A percentile compares a stretch with the other conserved stretches of the same genome.
phyloP scores from a whole-genome alignment of 2,113 vertebrate genomes.

The Mesocricetus auratus region DNA sequence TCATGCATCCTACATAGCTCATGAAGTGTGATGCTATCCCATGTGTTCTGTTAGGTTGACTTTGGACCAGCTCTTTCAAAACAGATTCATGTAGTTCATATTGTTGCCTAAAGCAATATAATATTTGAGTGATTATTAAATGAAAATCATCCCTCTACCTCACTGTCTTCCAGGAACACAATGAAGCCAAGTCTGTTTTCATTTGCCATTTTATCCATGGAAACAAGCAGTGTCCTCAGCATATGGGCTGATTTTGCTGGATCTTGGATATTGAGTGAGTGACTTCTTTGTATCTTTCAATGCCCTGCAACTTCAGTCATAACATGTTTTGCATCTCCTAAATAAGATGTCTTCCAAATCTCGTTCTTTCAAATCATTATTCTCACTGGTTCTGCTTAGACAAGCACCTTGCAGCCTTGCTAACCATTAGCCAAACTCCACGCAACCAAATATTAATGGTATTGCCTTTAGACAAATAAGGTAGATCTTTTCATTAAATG shows the following conservation, averaged over 20 bases:
- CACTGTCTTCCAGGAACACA: background rate
- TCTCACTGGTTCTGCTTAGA: background rate
- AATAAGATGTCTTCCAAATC: background rate
- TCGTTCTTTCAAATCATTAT: background rate
- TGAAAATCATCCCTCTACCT: background rate
- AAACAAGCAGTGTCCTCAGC: background rate
- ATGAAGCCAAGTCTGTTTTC: background rate
- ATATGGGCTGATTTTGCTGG: background rate
- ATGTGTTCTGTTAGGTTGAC: background rate
- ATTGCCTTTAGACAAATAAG: background rate
- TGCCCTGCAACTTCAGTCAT: background rate
- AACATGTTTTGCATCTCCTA: background rate
- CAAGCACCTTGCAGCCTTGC: background rate
- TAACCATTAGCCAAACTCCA: too few relatives aligned
- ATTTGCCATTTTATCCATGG: background rate
- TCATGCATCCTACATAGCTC: background rate
- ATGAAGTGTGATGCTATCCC: background rate
- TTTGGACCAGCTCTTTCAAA: background rate
- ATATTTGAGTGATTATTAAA: conserved; percentile 1
- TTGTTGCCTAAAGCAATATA: background rate
- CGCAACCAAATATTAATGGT: background rate
- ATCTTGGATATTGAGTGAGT: background rate
- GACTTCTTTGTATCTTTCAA: background rate
- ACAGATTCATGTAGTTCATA: conserved; percentile 1
- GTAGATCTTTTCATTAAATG: background rate